These are phyloP conservation scores for Trichosurus vulpecula DNA, from an alignment of 2,797 vertebrate species.

Conservation along the genomic window DNA sequence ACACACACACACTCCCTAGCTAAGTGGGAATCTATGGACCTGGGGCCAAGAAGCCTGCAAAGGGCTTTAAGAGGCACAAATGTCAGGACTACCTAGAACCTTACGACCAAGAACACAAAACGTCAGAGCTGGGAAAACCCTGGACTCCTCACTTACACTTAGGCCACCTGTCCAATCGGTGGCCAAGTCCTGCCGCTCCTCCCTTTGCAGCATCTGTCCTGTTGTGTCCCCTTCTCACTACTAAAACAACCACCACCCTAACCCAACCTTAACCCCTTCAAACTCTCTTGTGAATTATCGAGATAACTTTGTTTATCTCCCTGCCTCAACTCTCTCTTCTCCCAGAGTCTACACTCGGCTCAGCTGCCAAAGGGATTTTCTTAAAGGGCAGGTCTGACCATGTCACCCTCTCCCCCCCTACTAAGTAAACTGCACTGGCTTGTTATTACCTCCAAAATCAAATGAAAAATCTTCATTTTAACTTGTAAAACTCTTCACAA, in stretches of 20 bases:
- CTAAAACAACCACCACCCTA: background rate
- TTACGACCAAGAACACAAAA: background rate
- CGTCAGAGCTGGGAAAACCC: background rate
- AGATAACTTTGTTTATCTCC: background rate
- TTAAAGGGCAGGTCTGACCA: background rate
- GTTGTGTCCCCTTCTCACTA: background rate
- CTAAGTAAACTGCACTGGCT: background rate
- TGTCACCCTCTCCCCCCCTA: background rate
- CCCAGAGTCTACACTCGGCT: background rate
- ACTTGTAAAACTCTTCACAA: background rate
- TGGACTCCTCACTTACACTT: background rate
- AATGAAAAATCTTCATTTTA: background rate
- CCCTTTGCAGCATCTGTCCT: background rate
- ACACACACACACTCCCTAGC: no score
- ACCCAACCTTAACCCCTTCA: no score
- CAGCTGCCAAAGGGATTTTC: background rate
- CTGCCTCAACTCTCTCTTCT: background rate
- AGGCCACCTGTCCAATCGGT: background rate
- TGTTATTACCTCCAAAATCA: background rate
- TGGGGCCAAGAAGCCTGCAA: background rate
- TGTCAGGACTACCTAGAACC: background rate
- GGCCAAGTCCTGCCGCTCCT: background rate
- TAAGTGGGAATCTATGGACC: background rate
- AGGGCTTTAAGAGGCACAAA: background rate
- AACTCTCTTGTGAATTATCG: background rate